Conservation (phyloP, 2,113 vertebrate species). For the Callipepla squamata region DNA sequence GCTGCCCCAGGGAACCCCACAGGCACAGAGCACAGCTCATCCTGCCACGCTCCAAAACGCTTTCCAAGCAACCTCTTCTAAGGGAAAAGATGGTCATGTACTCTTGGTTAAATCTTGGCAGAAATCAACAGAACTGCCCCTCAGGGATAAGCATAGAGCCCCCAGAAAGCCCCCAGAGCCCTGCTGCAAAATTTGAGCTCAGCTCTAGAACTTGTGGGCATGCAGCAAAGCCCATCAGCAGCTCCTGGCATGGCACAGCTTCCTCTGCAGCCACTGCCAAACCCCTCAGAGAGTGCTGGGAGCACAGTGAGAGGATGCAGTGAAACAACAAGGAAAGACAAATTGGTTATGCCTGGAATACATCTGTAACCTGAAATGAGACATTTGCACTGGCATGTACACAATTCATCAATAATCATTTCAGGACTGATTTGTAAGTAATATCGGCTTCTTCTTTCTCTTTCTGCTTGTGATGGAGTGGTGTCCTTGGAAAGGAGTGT, state of each 20-base stretch:
- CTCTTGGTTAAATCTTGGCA: not conserved
- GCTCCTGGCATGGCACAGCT: not conserved
- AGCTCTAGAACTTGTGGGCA: not conserved
- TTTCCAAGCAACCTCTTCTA: not conserved
- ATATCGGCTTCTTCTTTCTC: not conserved
- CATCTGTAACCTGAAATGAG: not conserved
- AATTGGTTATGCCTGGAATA: constrained; percentile 5
- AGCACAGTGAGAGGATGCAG: not conserved
- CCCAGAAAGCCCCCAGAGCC: not conserved
- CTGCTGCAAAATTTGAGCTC: not conserved
- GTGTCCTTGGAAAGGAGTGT: constrained; percentile 25
- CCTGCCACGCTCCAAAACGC: not conserved
- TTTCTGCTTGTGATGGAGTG: not conserved
- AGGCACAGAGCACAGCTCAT: not conserved
- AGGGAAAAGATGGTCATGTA: accelerated
- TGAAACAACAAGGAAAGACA: not conserved
- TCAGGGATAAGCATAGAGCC: not conserved
- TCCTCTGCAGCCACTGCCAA: not conserved
- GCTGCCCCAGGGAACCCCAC: not conserved
- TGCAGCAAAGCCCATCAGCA: accelerated
- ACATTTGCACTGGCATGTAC: not conserved
- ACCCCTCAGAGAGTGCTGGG: accelerated
- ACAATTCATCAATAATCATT: constrained; percentile 16
- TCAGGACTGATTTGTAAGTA: constrained; percentile 20
- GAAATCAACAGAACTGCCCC: not conserved